Conservation (phyloP, 2,113 vertebrate species). For the Dicerorhinus sumatrensis region DNA sequence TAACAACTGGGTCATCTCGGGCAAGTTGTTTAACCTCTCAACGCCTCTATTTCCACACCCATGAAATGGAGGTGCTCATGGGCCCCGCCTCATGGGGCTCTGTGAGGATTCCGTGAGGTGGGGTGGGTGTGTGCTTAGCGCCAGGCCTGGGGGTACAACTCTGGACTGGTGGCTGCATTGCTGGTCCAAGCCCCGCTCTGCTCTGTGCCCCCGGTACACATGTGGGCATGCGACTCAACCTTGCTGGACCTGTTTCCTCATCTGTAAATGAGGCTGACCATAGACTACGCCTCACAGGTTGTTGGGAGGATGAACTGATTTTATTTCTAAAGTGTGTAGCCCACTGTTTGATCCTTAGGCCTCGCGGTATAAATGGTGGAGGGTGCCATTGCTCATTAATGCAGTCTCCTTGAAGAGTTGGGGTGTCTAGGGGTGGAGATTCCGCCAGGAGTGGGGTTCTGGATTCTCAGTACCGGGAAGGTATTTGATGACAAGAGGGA, state of each 20-base stretch:
- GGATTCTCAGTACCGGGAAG: neutral
- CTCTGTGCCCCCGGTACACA: neutral
- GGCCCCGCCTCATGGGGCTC: neutral
- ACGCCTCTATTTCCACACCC: rapidly evolving
- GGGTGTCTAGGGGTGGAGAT: neutral
- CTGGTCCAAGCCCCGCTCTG: neutral
- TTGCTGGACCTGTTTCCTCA: neutral
- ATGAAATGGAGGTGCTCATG: rapidly evolving
- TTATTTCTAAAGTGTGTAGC: neutral
- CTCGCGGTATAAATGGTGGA: rapidly evolving
- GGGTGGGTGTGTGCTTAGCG: neutral
- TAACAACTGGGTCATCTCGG: neutral
- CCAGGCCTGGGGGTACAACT: neutral
- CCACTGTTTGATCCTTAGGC: neutral
- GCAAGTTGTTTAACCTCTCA: neutral
- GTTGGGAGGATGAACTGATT: neutral
- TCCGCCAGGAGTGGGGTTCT: neutral
- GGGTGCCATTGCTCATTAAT: neutral
- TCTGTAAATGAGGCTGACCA: neutral
- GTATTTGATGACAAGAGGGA: neutral
- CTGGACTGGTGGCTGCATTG: neutral
- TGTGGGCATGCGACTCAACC: rapidly evolving
- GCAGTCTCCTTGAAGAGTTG: neutral
- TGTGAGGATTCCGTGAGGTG: neutral
- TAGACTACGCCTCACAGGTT: neutral